A percentile compares a stretch with the other conserved stretches of the same genome.
Conservation (phyloP, 1,140 invertebrate species). For the Ceratina calcarata region DNA sequence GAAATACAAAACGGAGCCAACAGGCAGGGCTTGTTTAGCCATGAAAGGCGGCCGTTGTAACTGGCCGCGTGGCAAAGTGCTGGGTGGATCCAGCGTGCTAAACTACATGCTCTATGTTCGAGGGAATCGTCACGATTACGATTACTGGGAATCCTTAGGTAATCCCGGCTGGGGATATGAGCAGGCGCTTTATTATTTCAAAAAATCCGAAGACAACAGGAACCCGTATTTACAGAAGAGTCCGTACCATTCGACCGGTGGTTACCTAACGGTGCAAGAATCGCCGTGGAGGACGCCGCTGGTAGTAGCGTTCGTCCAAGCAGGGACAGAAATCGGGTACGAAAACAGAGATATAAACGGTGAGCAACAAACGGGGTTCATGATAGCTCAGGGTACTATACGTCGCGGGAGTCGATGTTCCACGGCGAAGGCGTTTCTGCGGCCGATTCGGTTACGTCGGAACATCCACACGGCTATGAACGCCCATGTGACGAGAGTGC, state of each 20-base stretch:
- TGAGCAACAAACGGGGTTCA: constrained; percentile 90
- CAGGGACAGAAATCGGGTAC: constrained; percentile 93
- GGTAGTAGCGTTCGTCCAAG: constrained; percentile 90
- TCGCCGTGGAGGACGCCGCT: constrained; percentile 91
- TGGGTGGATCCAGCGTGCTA: constrained; percentile 94
- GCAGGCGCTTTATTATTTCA: constrained; percentile 93
- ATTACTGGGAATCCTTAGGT: constrained; percentile 93
- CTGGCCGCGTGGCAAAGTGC: constrained; percentile 91
- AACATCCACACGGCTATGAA: constrained; percentile 91
- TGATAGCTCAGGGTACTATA: constrained; percentile 95
- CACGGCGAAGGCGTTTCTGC: constrained; percentile 93
- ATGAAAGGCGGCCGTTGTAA: constrained; percentile 88
- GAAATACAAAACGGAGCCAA: constrained; percentile 95
- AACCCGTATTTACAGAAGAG: constrained; percentile 88
- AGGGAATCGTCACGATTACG: constrained; percentile 92
- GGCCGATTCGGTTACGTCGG: constrained; percentile 87
- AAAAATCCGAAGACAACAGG: constrained; percentile 93
- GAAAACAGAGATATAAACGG: constrained; percentile 93
- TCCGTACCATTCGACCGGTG: constrained; percentile 88
- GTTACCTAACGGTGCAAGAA: constrained; percentile 91
- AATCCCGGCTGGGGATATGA: constrained; percentile 94
- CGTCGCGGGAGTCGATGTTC: constrained; percentile 92
- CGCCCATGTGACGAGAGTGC: constrained; percentile 86
- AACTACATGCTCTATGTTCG: constrained; percentile 98
- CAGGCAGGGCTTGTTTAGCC: constrained; percentile 89